These are phyloP conservation scores for Torymus texanus DNA, from an alignment of 2,888 invertebrate species.

Conservation along the genomic window DNA sequence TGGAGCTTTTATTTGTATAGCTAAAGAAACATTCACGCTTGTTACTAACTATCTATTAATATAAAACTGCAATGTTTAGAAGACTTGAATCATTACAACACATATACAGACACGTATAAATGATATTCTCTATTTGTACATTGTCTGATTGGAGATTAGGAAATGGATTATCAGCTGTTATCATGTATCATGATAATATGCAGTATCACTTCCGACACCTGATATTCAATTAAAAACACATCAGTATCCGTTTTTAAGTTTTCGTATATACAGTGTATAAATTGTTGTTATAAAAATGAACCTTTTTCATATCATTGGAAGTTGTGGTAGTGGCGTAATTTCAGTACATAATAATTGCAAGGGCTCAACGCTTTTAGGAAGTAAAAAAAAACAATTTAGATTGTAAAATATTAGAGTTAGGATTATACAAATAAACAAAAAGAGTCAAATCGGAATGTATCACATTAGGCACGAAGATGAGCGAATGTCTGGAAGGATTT, in stretches of 20 bases:
- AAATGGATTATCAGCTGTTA: slow-evolving; percentile 56
- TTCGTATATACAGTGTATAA: slow-evolving; percentile 17
- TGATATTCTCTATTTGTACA: slow-evolving; percentile 11
- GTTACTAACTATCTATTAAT: slow-evolving; percentile 44
- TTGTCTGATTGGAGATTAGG: slow-evolving; percentile 43
- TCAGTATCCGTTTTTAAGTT: slow-evolving; percentile 17
- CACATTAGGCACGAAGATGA: slow-evolving; percentile 73
- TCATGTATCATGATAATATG: slow-evolving; percentile 44
- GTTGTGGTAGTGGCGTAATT: slow-evolving; percentile 53
- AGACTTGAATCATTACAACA: slow-evolving; percentile 8
- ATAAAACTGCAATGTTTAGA: slow-evolving; percentile 36
- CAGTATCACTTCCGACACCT: slow-evolving; percentile 43
- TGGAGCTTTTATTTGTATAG: slow-evolving; percentile 30
- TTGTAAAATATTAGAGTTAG: slow-evolving; percentile 60
- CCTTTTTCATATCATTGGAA: slow-evolving; percentile 24
- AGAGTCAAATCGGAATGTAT: slow-evolving; percentile 72
- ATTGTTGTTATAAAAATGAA: slow-evolving; percentile 17
- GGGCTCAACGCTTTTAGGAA: slow-evolving; percentile 56
- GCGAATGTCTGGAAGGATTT: slow-evolving; percentile 75
- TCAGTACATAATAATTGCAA: slow-evolving; percentile 46
- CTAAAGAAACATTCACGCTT: slow-evolving; percentile 25
- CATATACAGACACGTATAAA: slow-evolving; percentile 41
- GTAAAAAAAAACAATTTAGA: slow-evolving; percentile 48
- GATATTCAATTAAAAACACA: slow-evolving; percentile 43
- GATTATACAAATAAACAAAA: slow-evolving; percentile 64